These are phyloP conservation scores for Tetragonula carbonaria DNA, from an alignment of 2,888 invertebrate species.

Conservation along the genomic window DNA sequence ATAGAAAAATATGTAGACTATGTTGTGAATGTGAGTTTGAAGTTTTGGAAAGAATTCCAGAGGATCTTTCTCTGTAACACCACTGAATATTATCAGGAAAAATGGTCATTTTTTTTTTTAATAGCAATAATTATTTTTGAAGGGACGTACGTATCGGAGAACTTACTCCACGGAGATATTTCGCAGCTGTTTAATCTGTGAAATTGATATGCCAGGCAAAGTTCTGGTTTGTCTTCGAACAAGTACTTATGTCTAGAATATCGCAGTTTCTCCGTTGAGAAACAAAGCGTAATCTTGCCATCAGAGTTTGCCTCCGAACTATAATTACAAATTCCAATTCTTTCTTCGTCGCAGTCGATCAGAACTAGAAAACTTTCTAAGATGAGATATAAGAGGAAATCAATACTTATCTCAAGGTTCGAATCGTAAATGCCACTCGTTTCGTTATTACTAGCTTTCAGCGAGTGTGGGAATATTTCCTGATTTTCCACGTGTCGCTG, in stretches of 20 bases:
- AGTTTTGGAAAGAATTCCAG: too few species aligned
- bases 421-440: neutral
- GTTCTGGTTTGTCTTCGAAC: slow-evolving; percentile 4
- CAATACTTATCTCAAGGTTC: neutral
- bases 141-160: too few species aligned
- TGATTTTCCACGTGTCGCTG: neutral
- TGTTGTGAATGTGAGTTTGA: too few species aligned
- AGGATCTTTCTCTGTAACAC: too few species aligned
- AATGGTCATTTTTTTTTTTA: neutral
- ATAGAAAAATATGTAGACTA: too few species aligned
- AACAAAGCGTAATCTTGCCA: neutral
- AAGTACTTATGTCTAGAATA: neutral
- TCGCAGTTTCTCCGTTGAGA: neutral
- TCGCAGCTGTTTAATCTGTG: neutral
- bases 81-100: neutral
- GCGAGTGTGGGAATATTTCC: neutral
- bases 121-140: neutral
- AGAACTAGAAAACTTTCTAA: neutral
- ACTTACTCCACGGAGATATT: neutral
- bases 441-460: neutral
- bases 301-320: neutral
- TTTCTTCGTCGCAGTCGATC: neutral
- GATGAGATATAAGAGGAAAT: neutral
- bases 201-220: neutral
- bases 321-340: neutral